Conservation (phyloP, 2,113 vertebrate species). For the Poeciliopsis prolifica region DNA sequence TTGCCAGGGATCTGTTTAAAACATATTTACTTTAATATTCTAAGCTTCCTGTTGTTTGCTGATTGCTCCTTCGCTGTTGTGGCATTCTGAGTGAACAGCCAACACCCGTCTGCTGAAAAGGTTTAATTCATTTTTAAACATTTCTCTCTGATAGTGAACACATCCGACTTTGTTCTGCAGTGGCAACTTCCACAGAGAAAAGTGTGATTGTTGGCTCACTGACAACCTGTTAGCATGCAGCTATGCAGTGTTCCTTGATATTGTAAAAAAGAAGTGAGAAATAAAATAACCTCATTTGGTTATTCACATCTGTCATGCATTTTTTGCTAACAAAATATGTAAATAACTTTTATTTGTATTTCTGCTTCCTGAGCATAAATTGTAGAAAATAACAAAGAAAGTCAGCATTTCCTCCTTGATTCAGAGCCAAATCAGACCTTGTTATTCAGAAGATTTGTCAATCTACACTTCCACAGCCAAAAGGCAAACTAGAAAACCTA, state of each 20-base stretch:
- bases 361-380: not conserved
- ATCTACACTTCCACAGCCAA: not conserved
- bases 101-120: not conserved
- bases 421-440: not conserved
- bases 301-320: not conserved
- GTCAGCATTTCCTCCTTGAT: not conserved
- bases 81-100: not conserved
- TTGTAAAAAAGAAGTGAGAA: not conserved
- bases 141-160: too few species aligned
- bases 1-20: too few species aligned
- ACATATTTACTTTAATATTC: too few species aligned
- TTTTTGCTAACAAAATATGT: not conserved
- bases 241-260: not conserved
- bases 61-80: not conserved
- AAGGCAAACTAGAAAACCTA: not conserved
- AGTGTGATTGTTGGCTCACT: not conserved
- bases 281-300: not conserved
- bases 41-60: not conserved
- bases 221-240: not conserved
- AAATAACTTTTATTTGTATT: not conserved
- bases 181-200: not conserved
- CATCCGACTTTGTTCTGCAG: not conserved
- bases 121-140: not conserved
- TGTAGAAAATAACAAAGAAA: not conserved
- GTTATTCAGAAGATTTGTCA: constrained; percentile 18